phyloP scores from a whole-genome alignment of 2,113 vertebrate species.

The Micronycteris hirsuta region DNA sequence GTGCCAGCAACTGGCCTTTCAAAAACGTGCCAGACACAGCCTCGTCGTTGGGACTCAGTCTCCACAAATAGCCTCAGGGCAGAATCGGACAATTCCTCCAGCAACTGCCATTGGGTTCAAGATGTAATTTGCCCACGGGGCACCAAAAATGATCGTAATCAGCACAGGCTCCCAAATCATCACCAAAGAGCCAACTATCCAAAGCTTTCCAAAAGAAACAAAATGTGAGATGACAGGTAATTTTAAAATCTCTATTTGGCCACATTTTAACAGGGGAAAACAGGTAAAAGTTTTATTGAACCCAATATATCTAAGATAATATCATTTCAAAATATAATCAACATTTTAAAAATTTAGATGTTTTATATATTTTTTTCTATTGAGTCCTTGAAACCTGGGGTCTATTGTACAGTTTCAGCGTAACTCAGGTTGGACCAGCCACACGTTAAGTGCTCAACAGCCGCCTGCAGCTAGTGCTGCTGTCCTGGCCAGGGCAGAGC shows the following conservation, averaged over 20 bases:
- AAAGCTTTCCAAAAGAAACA: background rate
- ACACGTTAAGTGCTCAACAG: background rate
- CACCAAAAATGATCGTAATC: background rate
- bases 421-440: background rate
- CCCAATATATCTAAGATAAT: background rate
- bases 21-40: background rate
- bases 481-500: background rate
- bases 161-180: background rate
- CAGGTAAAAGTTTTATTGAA: background rate
- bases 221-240: background rate
- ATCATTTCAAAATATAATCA: background rate
- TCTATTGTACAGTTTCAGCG: background rate
- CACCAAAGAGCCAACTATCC: background rate
- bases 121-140: background rate
- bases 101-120: background rate
- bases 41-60: background rate
- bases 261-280: background rate
- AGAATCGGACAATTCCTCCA: background rate
- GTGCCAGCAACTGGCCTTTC: background rate
- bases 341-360: background rate
- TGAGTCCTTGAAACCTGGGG: background rate
- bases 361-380: background rate
- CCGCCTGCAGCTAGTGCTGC: fast-evolving
- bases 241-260: background rate
- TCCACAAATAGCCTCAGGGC: background rate